A percentile compares a stretch with the other conserved stretches of the same genome.
Evolutionary conservation across 1,140 invertebrate genomes (phyloP).

Genomic region (Thaumetopoea pityocampa): DNA sequence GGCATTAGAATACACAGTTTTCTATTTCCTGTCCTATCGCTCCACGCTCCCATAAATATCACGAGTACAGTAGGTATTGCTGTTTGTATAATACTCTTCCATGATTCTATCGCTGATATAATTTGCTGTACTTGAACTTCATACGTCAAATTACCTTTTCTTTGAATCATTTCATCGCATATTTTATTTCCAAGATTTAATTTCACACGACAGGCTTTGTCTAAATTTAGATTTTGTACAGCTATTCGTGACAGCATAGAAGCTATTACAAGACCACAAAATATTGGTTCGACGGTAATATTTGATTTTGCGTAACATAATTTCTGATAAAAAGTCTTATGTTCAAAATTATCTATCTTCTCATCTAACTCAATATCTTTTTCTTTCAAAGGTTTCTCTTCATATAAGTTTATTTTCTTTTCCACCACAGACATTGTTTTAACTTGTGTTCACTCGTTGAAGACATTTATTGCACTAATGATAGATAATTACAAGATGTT

Average conservation of each 20-base stretch:
- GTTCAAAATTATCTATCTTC: slow-evolving; percentile 20
- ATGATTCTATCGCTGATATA: slow-evolving; percentile 74
- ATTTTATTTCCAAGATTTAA: slow-evolving; percentile 65
- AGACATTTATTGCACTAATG: slow-evolving; percentile 14
- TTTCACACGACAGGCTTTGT: slow-evolving; percentile 79
- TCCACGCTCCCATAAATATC: slow-evolving; percentile 79
- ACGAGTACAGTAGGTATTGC: slow-evolving; percentile 75
- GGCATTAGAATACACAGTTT: slow-evolving; percentile 78
- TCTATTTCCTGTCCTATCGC: slow-evolving; percentile 76
- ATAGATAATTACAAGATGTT: neutral
- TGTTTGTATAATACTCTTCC: slow-evolving; percentile 77
- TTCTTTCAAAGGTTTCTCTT: slow-evolving; percentile 44
- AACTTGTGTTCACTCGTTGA: slow-evolving; percentile 7
- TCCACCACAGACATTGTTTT: slow-evolving; percentile 10
- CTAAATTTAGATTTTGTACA: slow-evolving; percentile 78
- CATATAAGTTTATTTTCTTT: slow-evolving; percentile 23
- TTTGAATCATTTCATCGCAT: slow-evolving; percentile 72
- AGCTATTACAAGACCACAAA: slow-evolving; percentile 74
- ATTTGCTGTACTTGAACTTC: slow-evolving; percentile 74
- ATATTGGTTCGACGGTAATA: slow-evolving; percentile 76
- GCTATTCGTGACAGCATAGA: slow-evolving; percentile 72
- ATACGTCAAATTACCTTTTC: slow-evolving; percentile 64
- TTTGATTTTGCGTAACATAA: slow-evolving; percentile 43
- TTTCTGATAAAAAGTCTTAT: slow-evolving; percentile 38
- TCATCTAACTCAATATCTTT: slow-evolving; percentile 17